A percentile compares a stretch with the other conserved stretches of the same genome.
Evolutionary conservation across 2,797 vertebrate species (phyloP).

Genomic region (Anniella stebbinsi): DNA sequence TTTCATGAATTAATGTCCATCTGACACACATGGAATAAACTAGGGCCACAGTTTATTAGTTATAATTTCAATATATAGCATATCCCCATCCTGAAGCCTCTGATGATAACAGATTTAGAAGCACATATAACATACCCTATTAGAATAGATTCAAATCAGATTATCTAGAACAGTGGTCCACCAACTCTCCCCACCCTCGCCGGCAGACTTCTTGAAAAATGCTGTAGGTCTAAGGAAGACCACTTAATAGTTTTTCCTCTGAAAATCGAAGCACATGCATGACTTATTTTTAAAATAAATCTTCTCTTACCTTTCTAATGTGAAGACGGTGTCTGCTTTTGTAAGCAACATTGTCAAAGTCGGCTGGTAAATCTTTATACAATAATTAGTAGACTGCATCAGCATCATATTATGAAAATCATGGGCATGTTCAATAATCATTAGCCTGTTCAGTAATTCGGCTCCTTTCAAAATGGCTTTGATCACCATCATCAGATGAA

Average conservation of each 20-base stretch:
- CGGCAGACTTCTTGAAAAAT: neutral
- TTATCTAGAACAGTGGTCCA: neutral
- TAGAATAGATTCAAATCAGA: neutral
- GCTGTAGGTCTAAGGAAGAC: neutral
- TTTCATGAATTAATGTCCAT: slow-evolving; percentile 67
- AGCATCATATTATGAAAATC: neutral
- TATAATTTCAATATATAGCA: neutral
- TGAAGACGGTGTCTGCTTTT: neutral
- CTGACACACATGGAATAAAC: slow-evolving; percentile 72
- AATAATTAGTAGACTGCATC: neutral
- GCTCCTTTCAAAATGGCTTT: neutral
- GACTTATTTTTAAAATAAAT: neutral
- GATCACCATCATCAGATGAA: neutral
- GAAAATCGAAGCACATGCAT: no score
- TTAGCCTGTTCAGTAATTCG: neutral
- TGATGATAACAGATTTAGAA: slow-evolving; percentile 12
- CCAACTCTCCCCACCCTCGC: neutral
- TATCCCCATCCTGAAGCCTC: neutral
- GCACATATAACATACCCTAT: neutral
- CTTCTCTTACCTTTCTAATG: neutral
- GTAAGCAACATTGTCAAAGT: neutral
- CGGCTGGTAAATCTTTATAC: neutral
- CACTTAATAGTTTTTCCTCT: neutral
- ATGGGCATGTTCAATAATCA: neutral
- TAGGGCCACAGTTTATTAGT: slow-evolving; percentile 18